These are phyloP conservation scores for Carcharodon carcharias DNA, from an alignment of 2,797 vertebrate species.

Conservation along the genomic window DNA sequence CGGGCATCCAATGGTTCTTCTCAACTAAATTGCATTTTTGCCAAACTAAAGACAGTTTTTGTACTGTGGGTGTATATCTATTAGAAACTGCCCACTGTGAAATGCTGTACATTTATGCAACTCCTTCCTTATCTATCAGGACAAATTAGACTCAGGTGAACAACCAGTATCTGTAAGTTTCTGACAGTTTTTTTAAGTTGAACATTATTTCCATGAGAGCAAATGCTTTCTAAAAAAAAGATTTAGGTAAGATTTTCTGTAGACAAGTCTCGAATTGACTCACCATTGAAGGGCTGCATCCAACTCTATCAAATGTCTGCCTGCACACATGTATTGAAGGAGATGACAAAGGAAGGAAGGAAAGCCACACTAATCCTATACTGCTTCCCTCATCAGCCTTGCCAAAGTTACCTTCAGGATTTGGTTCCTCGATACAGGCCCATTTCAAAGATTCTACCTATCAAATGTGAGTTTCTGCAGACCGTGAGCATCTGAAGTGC, in stretches of 20 bases:
- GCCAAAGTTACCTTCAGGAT: no score
- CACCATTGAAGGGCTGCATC: no score
- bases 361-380: no score
- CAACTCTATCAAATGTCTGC: no score
- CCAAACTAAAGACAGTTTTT: neutral
- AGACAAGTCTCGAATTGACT: no score
- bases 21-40: neutral
- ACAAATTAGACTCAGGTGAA: neutral
- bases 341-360: no score
- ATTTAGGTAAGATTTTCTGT: neutral
- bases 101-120: neutral
- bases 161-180: neutral
- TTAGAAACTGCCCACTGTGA: neutral
- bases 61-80: neutral
- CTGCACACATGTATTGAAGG: no score
- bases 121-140: neutral
- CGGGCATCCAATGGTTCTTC: neutral
- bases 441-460: no score
- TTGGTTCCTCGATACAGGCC: no score
- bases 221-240: neutral
- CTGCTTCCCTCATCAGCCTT: no score
- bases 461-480: no score
- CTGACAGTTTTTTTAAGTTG: neutral
- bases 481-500: no score
- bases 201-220: neutral